Percentiles rank a stretch among this genome's conserved stretches.
phyloP scores from a whole-genome alignment of 2,888 invertebrate species.

The Dicroscelio sp. region DNA sequence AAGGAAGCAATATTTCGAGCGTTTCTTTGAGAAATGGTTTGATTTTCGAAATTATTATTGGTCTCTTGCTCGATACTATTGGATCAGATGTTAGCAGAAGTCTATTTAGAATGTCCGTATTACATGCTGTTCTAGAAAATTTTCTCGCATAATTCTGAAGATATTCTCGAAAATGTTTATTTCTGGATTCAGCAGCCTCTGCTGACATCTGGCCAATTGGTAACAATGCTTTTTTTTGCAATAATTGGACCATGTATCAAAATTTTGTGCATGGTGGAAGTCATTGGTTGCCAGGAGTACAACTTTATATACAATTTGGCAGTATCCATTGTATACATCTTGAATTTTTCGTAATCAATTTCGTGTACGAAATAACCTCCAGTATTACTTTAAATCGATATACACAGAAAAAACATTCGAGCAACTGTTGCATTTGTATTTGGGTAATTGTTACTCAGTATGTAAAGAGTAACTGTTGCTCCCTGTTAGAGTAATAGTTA shows the following conservation, averaged over 20 bases:
- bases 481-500: no score
- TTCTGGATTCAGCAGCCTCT: background rate
- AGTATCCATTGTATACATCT: slow-evolving; percentile 53
- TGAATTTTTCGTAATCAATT: slow-evolving; percentile 78
- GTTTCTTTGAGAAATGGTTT: no score
- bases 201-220: slow-evolving; percentile 1
- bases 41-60: no score
- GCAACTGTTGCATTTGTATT: no score
- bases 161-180: background rate
- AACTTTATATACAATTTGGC: slow-evolving; percentile 84
- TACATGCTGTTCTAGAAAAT: background rate
- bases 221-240: background rate
- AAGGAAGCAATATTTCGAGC: no score
- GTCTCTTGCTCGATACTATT: no score
- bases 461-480: no score
- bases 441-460: no score
- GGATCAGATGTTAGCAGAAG: background rate
- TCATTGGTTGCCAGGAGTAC: slow-evolving; percentile 85
- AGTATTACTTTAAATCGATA: slow-evolving; percentile 87
- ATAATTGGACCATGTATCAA: background rate
- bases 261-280: background rate
- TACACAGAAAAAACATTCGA: no score
- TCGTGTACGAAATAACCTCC: slow-evolving; percentile 82
- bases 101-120: background rate
- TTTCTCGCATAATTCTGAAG: background rate